These are phyloP conservation scores for Melipona bicolor DNA, from an alignment of 2,888 invertebrate species.

Conservation along the genomic window DNA sequence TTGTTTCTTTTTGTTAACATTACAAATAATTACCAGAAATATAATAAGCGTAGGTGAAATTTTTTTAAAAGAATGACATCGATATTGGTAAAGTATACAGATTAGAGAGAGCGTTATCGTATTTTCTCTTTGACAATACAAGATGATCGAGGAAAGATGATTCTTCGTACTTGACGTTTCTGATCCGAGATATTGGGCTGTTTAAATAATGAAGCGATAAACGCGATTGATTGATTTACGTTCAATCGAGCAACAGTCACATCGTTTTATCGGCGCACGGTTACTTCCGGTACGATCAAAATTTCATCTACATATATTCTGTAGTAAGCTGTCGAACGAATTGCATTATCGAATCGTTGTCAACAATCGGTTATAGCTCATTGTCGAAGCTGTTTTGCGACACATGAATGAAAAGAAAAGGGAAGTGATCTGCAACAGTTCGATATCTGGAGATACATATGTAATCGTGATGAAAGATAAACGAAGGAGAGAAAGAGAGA, in stretches of 20 bases:
- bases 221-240: slow-evolving; percentile 1
- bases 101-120: not conserved
- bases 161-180: slow-evolving; percentile 2
- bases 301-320: slow-evolving; percentile 46
- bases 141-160: not conserved
- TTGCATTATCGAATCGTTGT: slow-evolving; percentile 51
- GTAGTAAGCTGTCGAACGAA: slow-evolving; percentile 54
- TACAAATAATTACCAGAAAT: not conserved
- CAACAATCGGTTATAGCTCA: slow-evolving; percentile 19
- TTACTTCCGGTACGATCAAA: slow-evolving; percentile 63
- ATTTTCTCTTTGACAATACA: not conserved
- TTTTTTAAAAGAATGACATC: not conserved
- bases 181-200: not conserved
- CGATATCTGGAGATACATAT: not conserved
- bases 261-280: slow-evolving; percentile 45
- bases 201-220: not conserved
- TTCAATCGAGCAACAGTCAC: slow-evolving; percentile 33
- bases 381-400: not conserved
- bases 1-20: not conserved
- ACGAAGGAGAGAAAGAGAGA: not conserved
- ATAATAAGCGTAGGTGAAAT: not conserved
- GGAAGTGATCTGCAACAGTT: not conserved
- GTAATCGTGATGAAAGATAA: slow-evolving; percentile 6
- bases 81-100: not conserved
- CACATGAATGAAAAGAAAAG: not conserved